phyloP scores from a whole-genome alignment of 2,888 invertebrate species.

The Andrena marginata region DNA sequence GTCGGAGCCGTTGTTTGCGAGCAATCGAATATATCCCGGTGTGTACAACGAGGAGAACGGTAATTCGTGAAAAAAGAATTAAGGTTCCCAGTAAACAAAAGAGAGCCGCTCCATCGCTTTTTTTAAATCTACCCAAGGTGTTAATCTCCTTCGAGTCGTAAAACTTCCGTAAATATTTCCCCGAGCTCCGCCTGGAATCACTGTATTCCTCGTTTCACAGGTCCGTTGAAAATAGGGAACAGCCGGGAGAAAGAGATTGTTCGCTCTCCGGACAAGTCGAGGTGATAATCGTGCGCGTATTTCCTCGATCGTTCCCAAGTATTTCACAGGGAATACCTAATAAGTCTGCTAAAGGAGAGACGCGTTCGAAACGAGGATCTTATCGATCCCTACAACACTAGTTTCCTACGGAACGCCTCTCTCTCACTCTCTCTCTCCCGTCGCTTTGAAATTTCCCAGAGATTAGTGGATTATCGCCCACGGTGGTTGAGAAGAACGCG shows the following conservation, averaged over 20 bases:
- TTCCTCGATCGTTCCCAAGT: no score
- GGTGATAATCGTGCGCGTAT: no score
- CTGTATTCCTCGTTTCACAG: slow-evolving; percentile 5
- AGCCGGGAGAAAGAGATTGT: background rate
- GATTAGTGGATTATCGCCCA: background rate
- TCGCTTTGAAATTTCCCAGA: background rate
- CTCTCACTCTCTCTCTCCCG: background rate
- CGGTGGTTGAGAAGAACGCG: background rate
- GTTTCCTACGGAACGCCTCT: background rate
- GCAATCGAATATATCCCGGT: slow-evolving; percentile 1
- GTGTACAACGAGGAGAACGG: slow-evolving; percentile 7
- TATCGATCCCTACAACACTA: background rate
- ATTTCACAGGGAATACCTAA: no score
- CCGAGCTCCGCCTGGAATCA: slow-evolving; percentile 8
- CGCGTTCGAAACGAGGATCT: background rate
- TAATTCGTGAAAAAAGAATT: slow-evolving; percentile 21
- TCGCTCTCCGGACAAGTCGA: background rate
- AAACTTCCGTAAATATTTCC: slow-evolving; percentile 37
- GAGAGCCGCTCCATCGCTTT: slow-evolving; percentile 18
- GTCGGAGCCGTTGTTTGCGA: slow-evolving; percentile 27
- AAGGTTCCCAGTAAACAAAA: slow-evolving; percentile 19
- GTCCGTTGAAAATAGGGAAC: slow-evolving; percentile 19
- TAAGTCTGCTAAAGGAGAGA: no score
- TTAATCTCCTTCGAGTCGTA: slow-evolving; percentile 29
- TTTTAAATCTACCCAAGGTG: slow-evolving; percentile 27